Conservation (phyloP, 2,888 invertebrate species). For the Meteorus colon region DNA sequence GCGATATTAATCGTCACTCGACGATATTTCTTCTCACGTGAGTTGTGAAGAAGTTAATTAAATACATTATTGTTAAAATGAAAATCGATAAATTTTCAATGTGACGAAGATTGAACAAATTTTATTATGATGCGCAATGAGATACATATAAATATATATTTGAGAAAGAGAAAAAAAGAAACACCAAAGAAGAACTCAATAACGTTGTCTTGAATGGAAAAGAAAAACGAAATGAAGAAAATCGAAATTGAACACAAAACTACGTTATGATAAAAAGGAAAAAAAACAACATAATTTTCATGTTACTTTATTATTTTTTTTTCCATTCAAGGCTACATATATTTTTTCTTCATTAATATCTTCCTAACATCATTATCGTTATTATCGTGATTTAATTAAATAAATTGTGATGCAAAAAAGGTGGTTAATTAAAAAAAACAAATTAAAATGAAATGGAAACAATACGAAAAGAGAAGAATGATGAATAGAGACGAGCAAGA, state of each 20-base stretch:
- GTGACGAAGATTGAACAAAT: neutral
- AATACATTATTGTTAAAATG: slow-evolving; percentile 10
- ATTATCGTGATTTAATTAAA: slow-evolving; percentile 31
- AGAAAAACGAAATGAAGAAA: neutral
- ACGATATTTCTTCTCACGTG: slow-evolving; percentile 12
- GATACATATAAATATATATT: neutral
- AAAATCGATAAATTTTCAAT: slow-evolving; percentile 3
- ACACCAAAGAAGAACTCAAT: slow-evolving; percentile 1
- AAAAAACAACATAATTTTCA: neutral
- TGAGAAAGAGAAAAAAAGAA: neutral
- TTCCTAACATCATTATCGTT: slow-evolving; percentile 25
- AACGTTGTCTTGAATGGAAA: neutral
- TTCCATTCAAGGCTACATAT: neutral
- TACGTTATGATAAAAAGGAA: neutral
- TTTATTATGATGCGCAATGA: slow-evolving; percentile 13
- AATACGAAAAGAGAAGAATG: slow-evolving; percentile 27
- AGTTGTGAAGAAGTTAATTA: neutral
- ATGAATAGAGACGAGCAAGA: slow-evolving; percentile 24
- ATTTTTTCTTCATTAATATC: slow-evolving; percentile 24
- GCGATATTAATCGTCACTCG: slow-evolving; percentile 16
- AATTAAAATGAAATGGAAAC: slow-evolving; percentile 21
- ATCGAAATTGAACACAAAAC: neutral
- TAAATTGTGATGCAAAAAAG: slow-evolving; percentile 13
- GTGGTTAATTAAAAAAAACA: neutral
- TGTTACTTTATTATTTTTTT: neutral